These are phyloP conservation scores for Ennomos erosarius DNA, from an alignment of 2,888 invertebrate genomes.

Conservation along the genomic window DNA sequence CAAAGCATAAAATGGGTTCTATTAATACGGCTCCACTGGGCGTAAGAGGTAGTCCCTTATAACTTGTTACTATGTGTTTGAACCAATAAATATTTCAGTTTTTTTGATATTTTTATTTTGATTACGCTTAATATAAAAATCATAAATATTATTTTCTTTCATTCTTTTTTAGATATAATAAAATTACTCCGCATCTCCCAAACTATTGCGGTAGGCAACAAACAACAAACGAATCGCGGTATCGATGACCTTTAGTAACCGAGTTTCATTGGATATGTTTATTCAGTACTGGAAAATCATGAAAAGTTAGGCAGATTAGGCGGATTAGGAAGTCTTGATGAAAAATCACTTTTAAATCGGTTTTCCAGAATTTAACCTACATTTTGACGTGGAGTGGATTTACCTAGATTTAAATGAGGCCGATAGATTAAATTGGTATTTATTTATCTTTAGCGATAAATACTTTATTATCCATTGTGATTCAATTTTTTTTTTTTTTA, in stretches of 20 bases:
- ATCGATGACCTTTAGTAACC: conserved; percentile 30
- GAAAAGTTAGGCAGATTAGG: conserved; percentile 19
- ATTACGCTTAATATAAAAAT: no score
- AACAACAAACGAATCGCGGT: conserved; percentile 21
- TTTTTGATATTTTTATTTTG: no score
- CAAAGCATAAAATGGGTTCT: no score
- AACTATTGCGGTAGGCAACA: conserved; percentile 27
- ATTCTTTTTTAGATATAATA: no score
- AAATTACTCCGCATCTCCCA: conserved; percentile 2
- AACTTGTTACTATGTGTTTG: no score
- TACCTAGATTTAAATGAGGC: conserved; percentile 1
- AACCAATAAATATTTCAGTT: no score
- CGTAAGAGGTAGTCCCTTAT: no score
- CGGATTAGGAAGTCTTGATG: neutral
- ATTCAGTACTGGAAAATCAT: conserved; percentile 9
- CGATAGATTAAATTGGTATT: neutral
- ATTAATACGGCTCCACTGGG: no score
- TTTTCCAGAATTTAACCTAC: conserved; percentile 14
- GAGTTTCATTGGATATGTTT: conserved; percentile 19
- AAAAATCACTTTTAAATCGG: conserved; percentile 21
- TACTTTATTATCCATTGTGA: no score
- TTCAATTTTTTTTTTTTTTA: no score
- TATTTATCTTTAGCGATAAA: neutral
- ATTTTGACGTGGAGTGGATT: conserved; percentile 7
- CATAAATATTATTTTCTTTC: no score